Base-by-base conservation (phyloP, 2,888 invertebrate genomes). In the Shargacucullia verbasci region DNA sequence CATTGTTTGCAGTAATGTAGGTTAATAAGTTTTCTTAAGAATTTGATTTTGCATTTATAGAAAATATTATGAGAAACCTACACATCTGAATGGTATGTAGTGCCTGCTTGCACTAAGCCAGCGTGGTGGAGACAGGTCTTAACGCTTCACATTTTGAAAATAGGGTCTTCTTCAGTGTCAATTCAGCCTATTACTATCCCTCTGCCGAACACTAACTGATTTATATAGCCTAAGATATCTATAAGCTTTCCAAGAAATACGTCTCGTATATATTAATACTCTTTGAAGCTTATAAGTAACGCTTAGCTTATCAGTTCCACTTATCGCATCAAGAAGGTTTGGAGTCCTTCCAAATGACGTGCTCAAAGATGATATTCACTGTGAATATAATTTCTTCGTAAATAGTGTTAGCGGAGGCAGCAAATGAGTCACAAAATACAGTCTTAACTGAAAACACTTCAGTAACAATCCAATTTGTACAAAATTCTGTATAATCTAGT, bases 331-430 rank as follows among this genome's bases (percentile, higher is more conserved):
- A 39, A 44, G 41, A 48, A 49, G 43, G 14, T 31, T 75, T 77
- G 78, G 77, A 77, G 53, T 9, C 31, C 49, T 59, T 76, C 76
- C 77, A 78, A 77, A 65, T 58, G 53, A 56, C 63, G 55, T 59
- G 53, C 65, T 72, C 59, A 64, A 63, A 70, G 55, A 69, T 72
- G 66, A 62, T 70, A 62, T 56, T 59, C 46, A 34, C 47, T 37
- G 59, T 68, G 58, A 66, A 70, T 61, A 61, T 62, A 68, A 66
- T 59, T 29, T 57, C 37, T 44, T 47, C 39, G 50, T 63, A 70
- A 64, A 67, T 69, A 57, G 25, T 63, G 37, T 34, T 33, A 35
- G 14, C 15, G 15, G 47, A 58, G 41, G 47, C 49, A 41, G 47
- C 44, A 62, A 68, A 39, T 39, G 31, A 50, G 59, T 64, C 61